Evolutionary conservation across 2,113 vertebrate genomes (phyloP).

Genomic region (Philantomba maxwellii): DNA sequence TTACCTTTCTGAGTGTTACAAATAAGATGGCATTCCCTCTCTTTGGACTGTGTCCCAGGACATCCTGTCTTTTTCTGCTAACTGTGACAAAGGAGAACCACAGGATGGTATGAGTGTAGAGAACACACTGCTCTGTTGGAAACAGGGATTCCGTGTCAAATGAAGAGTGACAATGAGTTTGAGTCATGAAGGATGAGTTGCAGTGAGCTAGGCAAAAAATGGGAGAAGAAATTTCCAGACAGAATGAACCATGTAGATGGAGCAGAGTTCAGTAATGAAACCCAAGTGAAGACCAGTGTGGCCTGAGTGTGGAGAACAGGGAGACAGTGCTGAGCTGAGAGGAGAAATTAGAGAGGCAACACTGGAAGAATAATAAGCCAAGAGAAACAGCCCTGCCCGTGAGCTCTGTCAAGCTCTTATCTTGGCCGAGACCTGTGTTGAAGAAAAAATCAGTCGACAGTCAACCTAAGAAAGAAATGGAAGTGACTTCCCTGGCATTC

Average conservation of each 20-base stretch:
- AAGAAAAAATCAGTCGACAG: background rate
- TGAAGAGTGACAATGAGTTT: background rate
- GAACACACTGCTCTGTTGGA: background rate
- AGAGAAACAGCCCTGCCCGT: background rate
- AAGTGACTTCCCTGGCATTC: background rate
- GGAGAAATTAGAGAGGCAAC: background rate
- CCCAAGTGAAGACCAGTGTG: background rate
- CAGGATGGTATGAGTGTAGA: background rate
- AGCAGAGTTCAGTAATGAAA: background rate
- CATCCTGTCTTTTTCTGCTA: background rate
- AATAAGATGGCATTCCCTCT: background rate
- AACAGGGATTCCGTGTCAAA: background rate
- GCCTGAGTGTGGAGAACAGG: background rate
- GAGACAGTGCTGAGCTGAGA: background rate
- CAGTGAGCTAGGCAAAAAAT: background rate
- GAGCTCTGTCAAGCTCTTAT: background rate
- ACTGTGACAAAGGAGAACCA: background rate
- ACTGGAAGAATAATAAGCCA: background rate
- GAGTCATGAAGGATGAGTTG: background rate
- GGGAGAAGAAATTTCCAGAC: background rate
- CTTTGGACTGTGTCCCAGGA: background rate
- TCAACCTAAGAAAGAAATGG: background rate
- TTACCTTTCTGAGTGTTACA: background rate
- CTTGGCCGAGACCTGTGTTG: background rate
- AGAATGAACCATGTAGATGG: background rate